Conservation (phyloP, 2,113 vertebrate genomes). For the Calyptomena viridis region DNA sequence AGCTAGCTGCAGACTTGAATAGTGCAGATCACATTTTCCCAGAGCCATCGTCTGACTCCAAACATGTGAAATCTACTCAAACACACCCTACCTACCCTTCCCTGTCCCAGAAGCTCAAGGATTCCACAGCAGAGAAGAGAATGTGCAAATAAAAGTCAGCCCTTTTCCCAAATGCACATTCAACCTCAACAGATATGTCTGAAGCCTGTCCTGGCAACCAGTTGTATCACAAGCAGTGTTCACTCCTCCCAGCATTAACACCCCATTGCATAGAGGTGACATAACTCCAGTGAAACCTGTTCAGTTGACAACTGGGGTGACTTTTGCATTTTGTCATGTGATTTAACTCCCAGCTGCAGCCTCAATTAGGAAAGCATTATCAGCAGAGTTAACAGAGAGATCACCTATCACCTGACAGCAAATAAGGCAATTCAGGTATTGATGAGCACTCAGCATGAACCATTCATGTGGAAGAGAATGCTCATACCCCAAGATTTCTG, state of each 20-base stretch:
- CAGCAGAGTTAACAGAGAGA: background rate
- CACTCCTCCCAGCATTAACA: background rate
- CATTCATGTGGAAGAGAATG: background rate
- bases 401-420: background rate
- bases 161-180: background rate
- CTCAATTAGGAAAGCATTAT: background rate
- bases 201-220: background rate
- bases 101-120: background rate
- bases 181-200: background rate
- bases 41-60: background rate
- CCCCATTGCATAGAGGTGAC: background rate
- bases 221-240: background rate
- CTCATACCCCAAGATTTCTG: background rate
- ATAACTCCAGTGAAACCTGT: slow-evolving; percentile 2
- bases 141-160: background rate
- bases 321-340: background rate
- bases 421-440: background rate
- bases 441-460: background rate
- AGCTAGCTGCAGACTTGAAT: background rate
- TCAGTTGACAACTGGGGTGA: background rate
- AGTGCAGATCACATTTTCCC: background rate
- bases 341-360: background rate
- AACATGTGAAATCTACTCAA: background rate
- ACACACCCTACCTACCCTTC: background rate
- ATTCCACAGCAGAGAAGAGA: background rate